Conservation (phyloP, 2,888 invertebrate genomes). For the Lasioglossum calceatum region DNA sequence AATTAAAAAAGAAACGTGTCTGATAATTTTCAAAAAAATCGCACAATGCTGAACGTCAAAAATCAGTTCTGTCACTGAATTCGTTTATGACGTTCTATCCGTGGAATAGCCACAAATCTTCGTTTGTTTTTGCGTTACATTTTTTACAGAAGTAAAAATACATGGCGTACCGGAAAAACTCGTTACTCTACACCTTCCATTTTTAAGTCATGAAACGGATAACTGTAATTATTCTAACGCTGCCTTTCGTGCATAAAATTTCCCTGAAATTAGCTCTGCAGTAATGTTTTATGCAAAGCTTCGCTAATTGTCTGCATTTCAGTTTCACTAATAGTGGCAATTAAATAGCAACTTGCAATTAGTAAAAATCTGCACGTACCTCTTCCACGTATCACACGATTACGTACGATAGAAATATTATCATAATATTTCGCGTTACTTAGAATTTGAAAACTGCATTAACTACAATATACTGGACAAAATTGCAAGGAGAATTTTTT, state of each 20-base stretch:
- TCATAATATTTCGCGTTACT: background rate
- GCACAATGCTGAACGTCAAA: background rate
- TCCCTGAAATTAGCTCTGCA: background rate
- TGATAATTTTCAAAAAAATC: background rate
- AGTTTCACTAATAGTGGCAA: background rate
- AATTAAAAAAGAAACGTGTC: background rate
- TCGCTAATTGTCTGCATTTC: background rate
- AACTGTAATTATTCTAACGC: background rate
- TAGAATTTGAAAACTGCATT: background rate
- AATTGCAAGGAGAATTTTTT: no score
- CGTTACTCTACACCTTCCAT: background rate
- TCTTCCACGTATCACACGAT: background rate
- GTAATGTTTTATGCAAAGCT: background rate
- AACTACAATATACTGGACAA: background rate
- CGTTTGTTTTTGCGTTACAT: background rate
- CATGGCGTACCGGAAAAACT: background rate
- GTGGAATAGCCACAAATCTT: background rate
- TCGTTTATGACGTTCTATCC: background rate
- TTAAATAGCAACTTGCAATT: background rate
- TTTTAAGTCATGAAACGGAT: background rate
- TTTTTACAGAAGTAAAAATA: background rate
- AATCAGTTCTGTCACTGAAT: background rate
- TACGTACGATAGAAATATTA: background rate
- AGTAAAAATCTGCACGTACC: background rate
- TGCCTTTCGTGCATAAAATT: background rate